Evolutionary conservation across 2,797 vertebrate genomes (phyloP), one percentile per base, ranked within the genome.

Genomic region (Synaphobranchus kaupii): DNA sequence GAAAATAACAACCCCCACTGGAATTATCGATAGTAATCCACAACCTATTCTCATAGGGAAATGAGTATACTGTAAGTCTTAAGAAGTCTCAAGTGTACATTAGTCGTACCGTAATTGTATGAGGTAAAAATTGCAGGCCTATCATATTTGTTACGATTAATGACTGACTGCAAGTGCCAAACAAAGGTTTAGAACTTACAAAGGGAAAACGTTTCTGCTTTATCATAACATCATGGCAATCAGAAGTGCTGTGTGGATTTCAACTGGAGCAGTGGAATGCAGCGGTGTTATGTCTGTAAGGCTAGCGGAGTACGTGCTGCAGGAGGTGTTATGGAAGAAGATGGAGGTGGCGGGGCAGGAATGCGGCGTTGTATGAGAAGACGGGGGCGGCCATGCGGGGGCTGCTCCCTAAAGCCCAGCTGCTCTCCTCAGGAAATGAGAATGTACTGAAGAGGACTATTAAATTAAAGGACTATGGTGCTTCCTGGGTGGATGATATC

Each of bases 401-500:
- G 58, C 56, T 47, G 39, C 58, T 83, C 44, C 78, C 78, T 71
- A 39, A 44, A 52, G 80, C 44, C 78, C 47, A 87, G 58, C 78
- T 87, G 86, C 86, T 28, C 28, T 58, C 52, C 56, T 85, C 22
- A 52, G 63, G 60, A 83, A 71, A 73, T 71, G 47, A 25, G 83
- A 25, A 22, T 71, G 63, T 50, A 15, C 52, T 84, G 86, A 54
- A 44, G 78, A 81, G 25, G 52, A 58, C 68, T 63, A 83, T 82
- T 66, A 50, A 48, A 82, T 81, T 83, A 82, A 63, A 82, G 78
- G 28, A 66, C 31, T 39, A 31, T 47, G 44, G 52, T 76, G 78
- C 56, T 78, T 86, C 80, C 86, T 86, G 76, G 52, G 76, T 82
- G 47, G 58, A 84, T 87, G 86, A 87, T 84, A 66, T 87, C 86